Conservation (phyloP, 37 sponge, comb jelly and placozoan species). For the Spongia lamella region DNA sequence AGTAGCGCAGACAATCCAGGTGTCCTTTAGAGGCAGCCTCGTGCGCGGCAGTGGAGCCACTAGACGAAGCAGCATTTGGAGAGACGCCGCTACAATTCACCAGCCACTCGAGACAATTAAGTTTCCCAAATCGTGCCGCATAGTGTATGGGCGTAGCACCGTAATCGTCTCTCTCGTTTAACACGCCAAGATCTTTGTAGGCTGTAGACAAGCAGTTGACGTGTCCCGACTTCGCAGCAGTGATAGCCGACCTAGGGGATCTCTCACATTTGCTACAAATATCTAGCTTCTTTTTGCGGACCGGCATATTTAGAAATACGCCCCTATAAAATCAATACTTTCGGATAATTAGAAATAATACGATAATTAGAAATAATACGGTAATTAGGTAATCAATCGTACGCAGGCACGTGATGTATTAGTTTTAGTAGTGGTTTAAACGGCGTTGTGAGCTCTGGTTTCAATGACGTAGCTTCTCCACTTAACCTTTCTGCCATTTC, state of each 20-base stretch:
- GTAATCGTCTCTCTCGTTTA: slow-evolving; percentile 87
- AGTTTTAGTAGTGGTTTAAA: too few relatives aligned
- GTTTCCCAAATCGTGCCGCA: slow-evolving; percentile 81
- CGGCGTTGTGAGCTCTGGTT: too few relatives aligned
- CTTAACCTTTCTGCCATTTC: not conserved
- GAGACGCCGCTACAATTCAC: slow-evolving; percentile 76
- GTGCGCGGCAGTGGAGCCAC: slow-evolving; percentile 90
- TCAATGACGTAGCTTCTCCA: too few relatives aligned
- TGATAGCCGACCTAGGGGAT: slow-evolving; percentile 57
- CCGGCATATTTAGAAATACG: too few relatives aligned
- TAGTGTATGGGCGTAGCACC: slow-evolving; percentile 94
- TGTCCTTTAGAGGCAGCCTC: slow-evolving; percentile 92
- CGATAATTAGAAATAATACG: too few relatives aligned
- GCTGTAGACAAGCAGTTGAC: slow-evolving; percentile 72
- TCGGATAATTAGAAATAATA: too few relatives aligned
- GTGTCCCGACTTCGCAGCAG: slow-evolving; percentile 83
- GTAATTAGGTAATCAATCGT: too few relatives aligned
- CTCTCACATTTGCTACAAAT: slow-evolving; percentile 60
- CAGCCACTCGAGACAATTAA: slow-evolving; percentile 85
- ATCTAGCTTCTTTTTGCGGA: slow-evolving; percentile 24
- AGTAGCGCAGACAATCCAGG: slow-evolving; percentile 77
- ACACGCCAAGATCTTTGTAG: slow-evolving; percentile 69
- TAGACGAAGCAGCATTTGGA: slow-evolving; percentile 72
- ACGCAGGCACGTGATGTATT: too few relatives aligned
- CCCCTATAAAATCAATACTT: too few relatives aligned